Base-by-base conservation (phyloP, 2,888 invertebrate species). In the Conistra vaccinii region DNA sequence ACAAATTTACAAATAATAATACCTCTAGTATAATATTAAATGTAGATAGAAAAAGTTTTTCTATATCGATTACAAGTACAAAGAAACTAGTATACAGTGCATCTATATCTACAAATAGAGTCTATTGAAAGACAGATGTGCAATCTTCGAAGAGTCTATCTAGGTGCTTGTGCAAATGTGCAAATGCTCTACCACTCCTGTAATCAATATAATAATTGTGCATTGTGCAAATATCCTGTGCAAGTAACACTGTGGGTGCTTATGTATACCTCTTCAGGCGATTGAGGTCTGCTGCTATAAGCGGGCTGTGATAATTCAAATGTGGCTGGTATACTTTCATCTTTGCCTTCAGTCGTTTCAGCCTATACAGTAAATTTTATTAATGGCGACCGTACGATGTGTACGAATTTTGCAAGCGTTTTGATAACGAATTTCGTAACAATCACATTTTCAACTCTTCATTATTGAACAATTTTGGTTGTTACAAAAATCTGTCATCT, bases 361-460 rank as follows among this genome's bases (percentile, higher is more conserved):
- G 95, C 96, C 96, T 96, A 96, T 83, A 94, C 92, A 95, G 90
- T 92, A 94, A 93, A 93, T 92, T 90, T 78, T 61, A 91, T 94
- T 93, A 93, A 88, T 93, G 95, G 94, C 95, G 94, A 96, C 93
- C 93, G 83, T 93, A 94, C 93, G 93, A 92, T 73, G 82, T 88
- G 78, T 85, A 72, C 63, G 57, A 83, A 86, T 81, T 88, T 85
- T 81, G 81, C 79, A 85, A 80, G 77, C 82, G n/a, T 68, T 81
- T 69, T 58, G 62, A 84, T 78, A 65, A 81, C 70, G 61, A 62
- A 82, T 87, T 84, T 81, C 42, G 65, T 60, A 74, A 84, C 76
- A 73, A 69, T 10, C 42, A 45, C 17, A 73, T 48, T 71, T 74
- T 63, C 20, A 42, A 45, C 51, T 63, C 48, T 66, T 55, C 35